Evolutionary conservation across 2,888 invertebrate species (phyloP), one percentile per base, ranked within the genome.

Genomic region (Unio pictorum): DNA sequence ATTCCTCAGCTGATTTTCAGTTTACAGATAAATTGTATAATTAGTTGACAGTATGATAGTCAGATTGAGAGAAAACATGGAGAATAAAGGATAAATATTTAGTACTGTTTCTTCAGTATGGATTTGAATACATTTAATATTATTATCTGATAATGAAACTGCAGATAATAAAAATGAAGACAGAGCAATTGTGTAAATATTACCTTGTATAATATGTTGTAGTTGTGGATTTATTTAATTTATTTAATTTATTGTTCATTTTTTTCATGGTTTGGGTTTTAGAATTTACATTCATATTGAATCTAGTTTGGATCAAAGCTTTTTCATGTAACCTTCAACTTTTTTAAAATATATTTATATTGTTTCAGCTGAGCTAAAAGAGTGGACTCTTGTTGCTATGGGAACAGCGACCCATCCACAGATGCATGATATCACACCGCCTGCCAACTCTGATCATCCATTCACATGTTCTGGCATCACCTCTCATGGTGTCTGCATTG

Each of bases 381-480:
- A 85, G 61, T 87, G 86, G 86, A 81, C 82, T n/a, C 76, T 87
- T 66, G 81, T 82, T n/a, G 75, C 86, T 55, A 81, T 80, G 74
- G 87, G 87, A 55, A 85, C 87, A 8, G 75, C 73, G 18, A 71
- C 76, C 4, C 83, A 86, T 64, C 85, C 86, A 8, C 81, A 81
- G 73, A 80, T 78, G 55, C 77, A 82, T 60, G 81, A 84, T 61
- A 71, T 81, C 2, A 78, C 81, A 11, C 79, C 78, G 3, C 74
- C 80, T 11, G 67, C 76, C 15, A 71, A 76, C 45, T 67, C 80
- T 17, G 76, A 77, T n/a, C 71, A 71, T 55, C 72, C 83, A 28
- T 80, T 83, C 71, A 79, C 82, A 28, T 86, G 86, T 71, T 79
- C 83, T 63, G 85, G 86, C 11, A 80, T 84, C 59, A 80, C 81